Base-by-base conservation (phyloP, 2,797 vertebrate genomes). In the Aythya fuligula region DNA sequence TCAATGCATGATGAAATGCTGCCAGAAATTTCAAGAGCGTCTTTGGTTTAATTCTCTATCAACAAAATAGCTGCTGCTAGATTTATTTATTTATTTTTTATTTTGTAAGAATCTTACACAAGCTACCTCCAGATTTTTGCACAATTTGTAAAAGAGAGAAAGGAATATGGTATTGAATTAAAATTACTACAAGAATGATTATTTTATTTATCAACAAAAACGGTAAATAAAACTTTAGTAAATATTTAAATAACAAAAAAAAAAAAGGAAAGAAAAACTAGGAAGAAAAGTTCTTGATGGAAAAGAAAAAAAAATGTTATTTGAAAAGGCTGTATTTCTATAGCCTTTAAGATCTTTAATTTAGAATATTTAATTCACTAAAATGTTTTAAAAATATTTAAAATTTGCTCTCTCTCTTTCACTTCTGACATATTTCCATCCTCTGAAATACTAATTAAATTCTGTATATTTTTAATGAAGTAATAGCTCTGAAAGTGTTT, bases 101-200 rank as follows among this genome's bases (percentile, higher is more conserved):
- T 47, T 47, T 47, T 47, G 28, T 57, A 95, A 81, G 43, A 65
- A 54, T 84, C 30, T 65, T 74, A 61, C 4, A 64, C 4, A 9
- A 84, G 11, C 15, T 38, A 85, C 73, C 4, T 65, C 36, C 8
- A n/a, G 11, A 24, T 61, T 78, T 81, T 16, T 7, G 51, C 2
- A 13, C 0, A 1, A 86, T n/a, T 25, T 0, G 2, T 19, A 20
- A 56, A 71, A 53, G n/a, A 8, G 7, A 51, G 5, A 20, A 73
- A 53, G 15, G 38, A 74, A 87, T 39, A 82, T 2, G 9, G 13
- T 32, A 25, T 30, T 54, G 28, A 76, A 62, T 65, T 17, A 69
- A 62, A 91, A 76, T 62, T 54, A 82, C 27, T 82, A n/a, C 34
- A 85, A 53, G 38, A 70, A 79, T 38, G 25, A 38, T 61, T 27